Conservation (phyloP, 2,797 vertebrate genomes). For the Notoglanidium macrostoma region DNA sequence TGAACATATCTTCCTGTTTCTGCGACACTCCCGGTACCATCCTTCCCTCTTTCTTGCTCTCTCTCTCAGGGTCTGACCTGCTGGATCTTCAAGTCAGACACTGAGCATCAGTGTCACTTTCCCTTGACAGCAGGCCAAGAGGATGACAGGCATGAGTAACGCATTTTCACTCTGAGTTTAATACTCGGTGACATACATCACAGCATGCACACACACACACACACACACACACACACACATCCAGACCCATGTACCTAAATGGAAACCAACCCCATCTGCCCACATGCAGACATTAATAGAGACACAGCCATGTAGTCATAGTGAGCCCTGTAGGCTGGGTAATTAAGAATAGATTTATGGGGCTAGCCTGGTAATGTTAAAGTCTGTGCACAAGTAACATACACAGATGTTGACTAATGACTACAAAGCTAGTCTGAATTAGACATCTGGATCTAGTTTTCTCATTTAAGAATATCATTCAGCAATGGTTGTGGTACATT, state of each 20-base stretch:
- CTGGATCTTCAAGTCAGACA: conserved; percentile 68
- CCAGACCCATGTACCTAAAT: conserved; percentile 10
- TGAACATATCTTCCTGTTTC: background rate
- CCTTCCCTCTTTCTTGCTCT: conserved; percentile 7
- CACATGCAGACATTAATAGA: conserved; percentile 30
- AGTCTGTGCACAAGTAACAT: conserved; percentile 21
- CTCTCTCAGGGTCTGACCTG: conserved; percentile 69
- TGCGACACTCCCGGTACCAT: background rate
- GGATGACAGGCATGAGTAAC: conserved; percentile 76
- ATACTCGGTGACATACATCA: conserved; percentile 65
- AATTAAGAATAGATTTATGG: conserved; percentile 35
- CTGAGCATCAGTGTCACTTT: conserved; percentile 73
- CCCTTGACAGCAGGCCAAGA: conserved; percentile 64
- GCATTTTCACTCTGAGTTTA: conserved; percentile 68
- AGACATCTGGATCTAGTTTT: conserved; percentile 9
- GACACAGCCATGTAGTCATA: conserved; percentile 22
- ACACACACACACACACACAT: conserved; percentile 46
- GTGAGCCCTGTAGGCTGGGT: conserved; percentile 7
- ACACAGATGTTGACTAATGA: conserved; percentile 26
- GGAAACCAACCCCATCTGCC: background rate
- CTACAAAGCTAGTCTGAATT: conserved; percentile 8
- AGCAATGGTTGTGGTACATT: background rate
- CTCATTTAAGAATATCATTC: background rate
- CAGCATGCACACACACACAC: conserved; percentile 62
- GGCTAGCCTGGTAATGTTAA: conserved; percentile 18